Evolutionary conservation across 2,888 invertebrate genomes (phyloP).

Genomic region (Archips xylosteana): DNA sequence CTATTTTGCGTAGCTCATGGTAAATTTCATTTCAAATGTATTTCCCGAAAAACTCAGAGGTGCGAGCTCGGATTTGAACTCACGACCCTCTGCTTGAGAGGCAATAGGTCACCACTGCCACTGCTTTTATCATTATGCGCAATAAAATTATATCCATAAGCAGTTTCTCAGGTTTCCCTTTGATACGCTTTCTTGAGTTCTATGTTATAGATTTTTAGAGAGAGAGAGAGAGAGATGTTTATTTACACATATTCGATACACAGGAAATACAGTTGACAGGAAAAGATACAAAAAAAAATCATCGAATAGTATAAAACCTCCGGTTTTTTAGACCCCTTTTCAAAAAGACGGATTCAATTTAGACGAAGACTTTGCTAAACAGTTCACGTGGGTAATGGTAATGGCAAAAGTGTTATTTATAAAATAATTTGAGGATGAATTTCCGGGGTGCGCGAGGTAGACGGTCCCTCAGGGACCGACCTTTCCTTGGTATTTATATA

Average conservation of each 20-base stretch:
- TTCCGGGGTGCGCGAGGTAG: slow-evolving; percentile 8
- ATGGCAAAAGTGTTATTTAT: slow-evolving; percentile 26
- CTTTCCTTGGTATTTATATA: slow-evolving; percentile 38
- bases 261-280: too few relatives aligned
- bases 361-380: slow-evolving; percentile 8
- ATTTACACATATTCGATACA: too few relatives aligned
- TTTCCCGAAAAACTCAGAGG: too few relatives aligned
- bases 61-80: too few relatives aligned
- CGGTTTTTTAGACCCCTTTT: background rate
- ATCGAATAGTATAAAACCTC: too few relatives aligned
- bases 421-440: slow-evolving; percentile 35
- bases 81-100: too few relatives aligned
- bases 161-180: background rate
- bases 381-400: slow-evolving; percentile 15
- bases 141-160: background rate
- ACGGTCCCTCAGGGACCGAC: slow-evolving; percentile 26
- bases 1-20: too few relatives aligned
- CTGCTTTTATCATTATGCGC: background rate
- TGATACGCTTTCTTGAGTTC: background rate
- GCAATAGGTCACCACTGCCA: too few relatives aligned
- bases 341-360: background rate
- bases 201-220: background rate
- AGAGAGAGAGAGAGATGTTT: too few relatives aligned
- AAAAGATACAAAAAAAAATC: too few relatives aligned
- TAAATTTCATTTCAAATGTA: too few relatives aligned